A percentile compares a stretch with the other conserved stretches of the same genome.
phyloP scores from a whole-genome alignment of 2,888 invertebrate genomes.

The Caradrina clavipalpis region DNA sequence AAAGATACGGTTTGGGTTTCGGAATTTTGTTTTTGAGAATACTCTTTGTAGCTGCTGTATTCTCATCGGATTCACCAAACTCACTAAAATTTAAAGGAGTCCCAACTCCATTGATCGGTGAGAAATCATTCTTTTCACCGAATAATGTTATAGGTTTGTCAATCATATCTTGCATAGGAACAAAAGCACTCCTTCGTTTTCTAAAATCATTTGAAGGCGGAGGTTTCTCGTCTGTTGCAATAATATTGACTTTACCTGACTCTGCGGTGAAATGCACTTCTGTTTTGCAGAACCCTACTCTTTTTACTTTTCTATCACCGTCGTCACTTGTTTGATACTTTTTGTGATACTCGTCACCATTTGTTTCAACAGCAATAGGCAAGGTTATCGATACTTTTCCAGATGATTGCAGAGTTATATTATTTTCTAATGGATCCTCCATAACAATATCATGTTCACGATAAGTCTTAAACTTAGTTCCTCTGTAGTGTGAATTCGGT shows the following conservation, averaged over 20 bases:
- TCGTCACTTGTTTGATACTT: constrained; percentile 77
- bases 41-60: constrained; percentile 92
- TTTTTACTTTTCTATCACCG: constrained; percentile 91
- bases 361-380: constrained; percentile 79
- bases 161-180: constrained; percentile 82
- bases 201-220: constrained; percentile 96
- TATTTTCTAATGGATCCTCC: constrained; percentile 76
- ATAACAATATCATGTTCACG: constrained; percentile 74
- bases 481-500: constrained; percentile 74
- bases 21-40: constrained; percentile 94
- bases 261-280: constrained; percentile 97
- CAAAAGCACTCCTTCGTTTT: constrained; percentile 91
- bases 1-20: constrained; percentile 94
- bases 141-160: constrained; percentile 92
- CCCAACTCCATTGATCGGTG: constrained; percentile 64
- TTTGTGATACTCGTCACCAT: constrained; percentile 71
- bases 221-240: constrained; percentile 96
- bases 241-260: constrained; percentile 96
- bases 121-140: constrained; percentile 85
- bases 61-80: constrained; percentile 86
- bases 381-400: constrained; percentile 86
- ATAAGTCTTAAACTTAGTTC: constrained; percentile 73
- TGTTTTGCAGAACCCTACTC: constrained; percentile 96
- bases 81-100: constrained; percentile 71
- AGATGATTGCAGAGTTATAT: constrained; percentile 81